Base-by-base conservation (phyloP, 2,797 vertebrate genomes). In the Hipposideros larvatus region DNA sequence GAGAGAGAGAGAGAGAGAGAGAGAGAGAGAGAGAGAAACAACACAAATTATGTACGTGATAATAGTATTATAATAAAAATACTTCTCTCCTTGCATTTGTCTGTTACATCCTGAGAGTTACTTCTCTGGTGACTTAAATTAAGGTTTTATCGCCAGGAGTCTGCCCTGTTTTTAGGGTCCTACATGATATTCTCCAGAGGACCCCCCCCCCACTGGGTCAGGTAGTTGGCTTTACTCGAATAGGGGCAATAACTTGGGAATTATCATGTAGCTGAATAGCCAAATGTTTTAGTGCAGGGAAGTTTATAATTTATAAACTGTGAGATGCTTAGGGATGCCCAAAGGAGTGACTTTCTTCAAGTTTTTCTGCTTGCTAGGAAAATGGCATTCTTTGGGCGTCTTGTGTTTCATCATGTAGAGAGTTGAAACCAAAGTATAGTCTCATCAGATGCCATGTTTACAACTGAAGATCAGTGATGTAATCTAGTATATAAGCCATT, bases 331-430 rank as follows among this genome's bases (percentile, higher is more conserved):
- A 90, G 53, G 34, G 28, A 41, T 94, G 14, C 16, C 41, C 11
- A 11, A n/a, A 80, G 53, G 57, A 95, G 13, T 74, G n/a, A 85
- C 79, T 93, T 95, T 91, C n/a, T 93, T 93, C 5, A 74, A 26
- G 6, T 34, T 34, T 92, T 95, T 86, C 92, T 77, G 13, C 22
- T 94, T 83, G 37, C 34, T 63, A 86, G 24, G 16, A 87, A 93
- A 92, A 83, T 92, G 37, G 46, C 34, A 53, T 77, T 91, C 28
- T 78, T 84, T 63, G 66, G 78, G 53, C 78, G 66, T 90, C 61
- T 70, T 92, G 9, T 73, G 18, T 90, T 86, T 94, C 28, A n/a
- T 75, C 8, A 22, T 91, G 0, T 66, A 26, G 77, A 86, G 70
- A 91, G 15, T 31, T 59, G 41, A 92, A 87, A n/a, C 53, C 57